Evolutionary conservation across 2,888 invertebrate species (phyloP), one percentile per base, ranked within the genome.

Genomic region (Oeneis ivallda): DNA sequence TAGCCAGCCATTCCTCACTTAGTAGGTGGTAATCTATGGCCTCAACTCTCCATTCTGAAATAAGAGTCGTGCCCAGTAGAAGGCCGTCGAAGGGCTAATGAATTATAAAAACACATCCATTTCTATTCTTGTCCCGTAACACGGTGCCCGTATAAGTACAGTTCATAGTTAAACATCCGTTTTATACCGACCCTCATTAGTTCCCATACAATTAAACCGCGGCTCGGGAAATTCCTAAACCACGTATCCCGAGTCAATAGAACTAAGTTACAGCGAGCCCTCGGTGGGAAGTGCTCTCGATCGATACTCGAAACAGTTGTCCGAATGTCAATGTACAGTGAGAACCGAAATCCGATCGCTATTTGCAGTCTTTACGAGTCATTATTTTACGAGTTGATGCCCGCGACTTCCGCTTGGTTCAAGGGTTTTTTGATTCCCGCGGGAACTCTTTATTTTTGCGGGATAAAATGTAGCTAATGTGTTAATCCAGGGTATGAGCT

Each of bases 211-310:
- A 58, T 62, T 49, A 26, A 41, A 64, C 65, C 67, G 59, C 60
- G 65, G 50, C 61, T 43, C 61, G 52, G 57, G 64, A 66, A 68
- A 57, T 53, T 61, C 52, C 59, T 32, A 62, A 61, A 52, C 58
- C 53, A 60, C 57, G 54, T 53, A 68, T 67, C 60, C 49, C 32
- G 58, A 66, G 63, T 57, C 64, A 66, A 71, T 67, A 68, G 62
- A 69, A 71, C 61, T 71, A 68, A 66, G 70, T 73, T 70, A 69
- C 61, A 19, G 32, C 60, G 68, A 69, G 65, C 72, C 71, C 69
- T 64, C 68, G 74, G n/a, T 76, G 80, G 81, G 80, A 82, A 84
- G 77, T 76, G 77, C 75, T 76, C 75, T 80, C 77, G 80, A 83
- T 84, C 81, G 81, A 84, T 82, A 82, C 76, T 65, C 68, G 69